Evolutionary conservation across 2,797 vertebrate species (phyloP).

Genomic region (Menidia menidia): DNA sequence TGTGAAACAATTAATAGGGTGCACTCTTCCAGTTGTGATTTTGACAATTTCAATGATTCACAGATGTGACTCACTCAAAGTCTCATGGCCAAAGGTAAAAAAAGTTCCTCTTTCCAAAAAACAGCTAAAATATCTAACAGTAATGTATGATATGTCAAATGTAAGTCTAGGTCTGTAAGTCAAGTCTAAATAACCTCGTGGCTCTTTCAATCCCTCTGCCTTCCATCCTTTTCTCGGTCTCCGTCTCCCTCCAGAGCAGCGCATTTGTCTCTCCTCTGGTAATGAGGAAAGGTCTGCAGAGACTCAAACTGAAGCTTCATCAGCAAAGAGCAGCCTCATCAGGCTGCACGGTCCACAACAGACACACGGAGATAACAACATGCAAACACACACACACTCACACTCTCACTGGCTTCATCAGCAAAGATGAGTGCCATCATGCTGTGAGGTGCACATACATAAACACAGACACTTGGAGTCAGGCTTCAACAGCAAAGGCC

Average conservation of each 20-base stretch:
- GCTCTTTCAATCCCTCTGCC: conserved; percentile 10
- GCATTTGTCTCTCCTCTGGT: conserved; percentile 67
- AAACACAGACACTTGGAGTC: conserved; percentile 25
- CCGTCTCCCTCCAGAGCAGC: conserved; percentile 33
- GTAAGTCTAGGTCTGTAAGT: conserved; percentile 13
- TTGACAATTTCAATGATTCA: background rate
- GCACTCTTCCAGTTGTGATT: background rate
- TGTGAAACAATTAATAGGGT: conserved; percentile 1
- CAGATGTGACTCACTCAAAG: background rate
- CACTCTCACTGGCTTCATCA: conserved; percentile 49
- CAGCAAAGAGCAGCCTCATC: conserved; percentile 72
- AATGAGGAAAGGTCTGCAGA: conserved; percentile 76
- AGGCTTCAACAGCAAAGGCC: conserved; percentile 57
- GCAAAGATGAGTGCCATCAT: conserved; percentile 57
- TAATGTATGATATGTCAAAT: background rate
- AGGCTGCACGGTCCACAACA: conserved; percentile 48
- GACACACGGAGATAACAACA: conserved; percentile 26
- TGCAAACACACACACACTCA: conserved; percentile 1
- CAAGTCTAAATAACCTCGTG: conserved; percentile 11
- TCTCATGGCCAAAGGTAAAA: background rate
- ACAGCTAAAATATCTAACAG: background rate
- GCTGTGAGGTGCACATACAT: conserved; percentile 29
- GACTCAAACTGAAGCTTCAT: conserved; percentile 69
- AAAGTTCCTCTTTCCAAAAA: conserved; percentile 5
- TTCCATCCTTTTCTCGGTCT: conserved; percentile 16